Conservation (phyloP, 1,140 invertebrate species). For the Hyles vespertilio region DNA sequence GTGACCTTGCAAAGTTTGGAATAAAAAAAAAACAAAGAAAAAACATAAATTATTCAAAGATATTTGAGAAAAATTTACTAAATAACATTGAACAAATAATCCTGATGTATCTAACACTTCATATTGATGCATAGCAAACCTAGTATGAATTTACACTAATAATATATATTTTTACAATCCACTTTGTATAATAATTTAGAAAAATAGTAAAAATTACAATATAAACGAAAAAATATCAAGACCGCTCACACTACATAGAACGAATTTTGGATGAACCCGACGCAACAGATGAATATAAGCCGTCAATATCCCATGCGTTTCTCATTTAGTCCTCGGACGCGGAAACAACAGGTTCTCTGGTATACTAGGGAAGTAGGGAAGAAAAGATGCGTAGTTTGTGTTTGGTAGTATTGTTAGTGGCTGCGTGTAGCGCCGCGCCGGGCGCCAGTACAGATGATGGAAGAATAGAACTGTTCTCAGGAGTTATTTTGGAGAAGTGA, state of each 20-base stretch:
- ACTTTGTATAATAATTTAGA: no score
- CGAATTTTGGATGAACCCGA: conserved; percentile 21
- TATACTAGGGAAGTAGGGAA: conserved; percentile 17
- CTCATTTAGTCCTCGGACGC: conserved; percentile 50
- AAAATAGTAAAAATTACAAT: no score
- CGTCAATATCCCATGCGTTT: conserved; percentile 31
- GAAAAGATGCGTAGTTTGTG: conserved; percentile 50
- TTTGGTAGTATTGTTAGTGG: conserved; percentile 42
- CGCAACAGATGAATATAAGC: conserved; percentile 42
- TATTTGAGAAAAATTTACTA: no score
- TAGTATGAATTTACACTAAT: no score
- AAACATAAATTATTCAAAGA: no score
- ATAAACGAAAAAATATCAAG: conserved; percentile 39
- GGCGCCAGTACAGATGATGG: conserved; percentile 40
- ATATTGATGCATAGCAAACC: no score
- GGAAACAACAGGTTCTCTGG: conserved; percentile 12
- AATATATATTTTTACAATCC: no score
- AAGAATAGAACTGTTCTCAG: conserved; percentile 56
- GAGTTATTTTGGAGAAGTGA: conserved; percentile 66
- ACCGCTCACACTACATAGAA: conserved; percentile 16
- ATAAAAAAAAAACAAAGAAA: no score
- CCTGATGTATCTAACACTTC: no score
- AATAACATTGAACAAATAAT: no score
- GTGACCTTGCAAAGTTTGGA: no score
- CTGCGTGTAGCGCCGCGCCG: conserved; percentile 41